Conservation (phyloP, 2,888 invertebrate genomes). For the Augiades crinisus region DNA sequence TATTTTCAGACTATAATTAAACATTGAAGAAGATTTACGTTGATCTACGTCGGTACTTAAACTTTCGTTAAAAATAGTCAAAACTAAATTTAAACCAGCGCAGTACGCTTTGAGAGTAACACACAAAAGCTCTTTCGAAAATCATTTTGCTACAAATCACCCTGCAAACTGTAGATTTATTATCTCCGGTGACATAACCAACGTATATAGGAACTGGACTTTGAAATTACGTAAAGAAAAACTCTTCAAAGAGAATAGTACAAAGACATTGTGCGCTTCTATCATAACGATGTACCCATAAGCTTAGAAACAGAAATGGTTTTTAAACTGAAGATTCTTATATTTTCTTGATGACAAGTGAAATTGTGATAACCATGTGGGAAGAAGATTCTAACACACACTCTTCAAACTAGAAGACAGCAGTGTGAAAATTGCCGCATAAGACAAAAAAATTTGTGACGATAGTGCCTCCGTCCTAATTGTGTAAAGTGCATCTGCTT, state of each 20-base stretch:
- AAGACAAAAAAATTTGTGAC: too few relatives aligned
- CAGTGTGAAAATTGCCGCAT: too few relatives aligned
- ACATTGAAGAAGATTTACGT: neutral
- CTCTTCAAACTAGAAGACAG: too few relatives aligned
- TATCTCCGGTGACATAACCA: neutral
- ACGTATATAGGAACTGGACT: neutral
- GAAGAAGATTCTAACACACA: too few relatives aligned
- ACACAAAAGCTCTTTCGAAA: neutral
- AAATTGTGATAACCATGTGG: too few relatives aligned
- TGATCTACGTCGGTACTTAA: neutral
- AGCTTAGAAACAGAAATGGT: neutral
- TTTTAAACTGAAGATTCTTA: neutral
- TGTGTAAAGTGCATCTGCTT: too few relatives aligned
- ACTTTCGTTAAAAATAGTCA: neutral
- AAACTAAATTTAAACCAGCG: neutral
- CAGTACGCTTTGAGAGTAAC: neutral
- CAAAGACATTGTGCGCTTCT: neutral
- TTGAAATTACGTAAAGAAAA: neutral
- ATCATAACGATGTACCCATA: neutral
- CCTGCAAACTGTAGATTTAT: neutral
- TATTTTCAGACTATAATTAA: neutral
- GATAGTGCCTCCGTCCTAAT: too few relatives aligned
- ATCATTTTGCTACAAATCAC: neutral
- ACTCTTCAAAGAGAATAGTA: neutral
- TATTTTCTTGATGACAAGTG: too few relatives aligned